These are phyloP conservation scores for Gerris buenoi DNA, from an alignment of 1,140 invertebrate genomes.

Conservation along the genomic window DNA sequence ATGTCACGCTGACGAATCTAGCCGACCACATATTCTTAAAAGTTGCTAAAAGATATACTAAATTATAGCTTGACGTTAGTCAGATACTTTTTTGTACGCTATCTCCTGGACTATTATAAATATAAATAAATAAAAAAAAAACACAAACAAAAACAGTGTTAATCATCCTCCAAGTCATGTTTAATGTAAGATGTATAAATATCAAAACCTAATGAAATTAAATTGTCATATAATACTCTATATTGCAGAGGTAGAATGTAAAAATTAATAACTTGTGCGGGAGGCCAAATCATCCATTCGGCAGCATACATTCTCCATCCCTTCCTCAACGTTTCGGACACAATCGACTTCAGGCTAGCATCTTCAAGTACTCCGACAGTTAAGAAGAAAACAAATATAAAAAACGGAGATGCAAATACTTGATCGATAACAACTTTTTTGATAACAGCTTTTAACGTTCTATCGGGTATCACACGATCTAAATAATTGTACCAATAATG, in stretches of 20 bases:
- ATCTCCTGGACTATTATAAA: too few relatives aligned
- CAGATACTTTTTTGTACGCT: too few relatives aligned
- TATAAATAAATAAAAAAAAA: neutral
- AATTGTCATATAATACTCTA: conserved; percentile 79
- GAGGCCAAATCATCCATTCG: conserved; percentile 68
- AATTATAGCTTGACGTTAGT: too few relatives aligned
- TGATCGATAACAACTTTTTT: conserved; percentile 84
- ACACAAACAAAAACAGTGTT: neutral
- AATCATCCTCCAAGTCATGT: conserved; percentile 30
- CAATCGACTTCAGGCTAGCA: conserved; percentile 42
- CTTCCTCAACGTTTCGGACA: conserved; percentile 58
- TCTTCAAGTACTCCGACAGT: conserved; percentile 58
- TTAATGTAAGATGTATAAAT: conserved; percentile 85
- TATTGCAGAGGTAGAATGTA: conserved; percentile 68
- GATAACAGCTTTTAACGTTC: conserved; percentile 46
- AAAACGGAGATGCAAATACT: conserved; percentile 69
- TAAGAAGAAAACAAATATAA: conserved; percentile 64
- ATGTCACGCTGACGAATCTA: too few relatives aligned
- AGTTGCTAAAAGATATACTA: too few relatives aligned
- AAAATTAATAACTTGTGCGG: conserved; percentile 75
- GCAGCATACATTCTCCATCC: conserved; percentile 61
- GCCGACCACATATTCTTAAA: too few relatives aligned
- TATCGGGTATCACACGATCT: conserved; percentile 51
- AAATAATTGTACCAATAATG: conserved; percentile 71
- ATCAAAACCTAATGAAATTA: conserved; percentile 79